Base-by-base conservation (phyloP, 2,113 vertebrate species). In the Leucopsar rothschildi region DNA sequence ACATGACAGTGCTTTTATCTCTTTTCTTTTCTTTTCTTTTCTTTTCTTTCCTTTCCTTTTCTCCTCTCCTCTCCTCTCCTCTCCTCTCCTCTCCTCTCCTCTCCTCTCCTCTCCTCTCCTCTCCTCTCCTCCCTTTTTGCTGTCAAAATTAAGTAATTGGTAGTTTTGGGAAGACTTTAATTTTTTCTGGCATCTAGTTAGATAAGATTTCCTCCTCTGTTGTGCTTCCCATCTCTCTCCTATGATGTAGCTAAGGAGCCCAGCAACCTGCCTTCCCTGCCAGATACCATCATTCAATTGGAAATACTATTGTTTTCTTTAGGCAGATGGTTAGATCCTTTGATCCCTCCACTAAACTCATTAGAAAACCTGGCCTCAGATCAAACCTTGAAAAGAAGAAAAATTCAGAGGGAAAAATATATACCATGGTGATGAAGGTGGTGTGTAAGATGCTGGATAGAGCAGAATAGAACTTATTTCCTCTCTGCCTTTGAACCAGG, bases 271-370 rank as follows among this genome's bases (percentile, higher is more conserved):
- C 63, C 40, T 83, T 86, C 40, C 52, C 66, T 83, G 81, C 90
- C 95, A 97, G 96, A 95, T 96, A 96, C 83, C 88, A 93, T 92
- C 95, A 94, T 70, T 85, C 93, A 77, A 39, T 84, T 83, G 76
- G 87, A 96, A 96, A 94, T 95, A 91, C 64, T 80, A 94, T 95
- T 94, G 96, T 96, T 97, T 95, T 96, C 90, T 92, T 96, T 95
- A 93, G 86, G 90, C 97, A 96, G 96, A 97, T 96, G 95, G 94
- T 88, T 82, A 82, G 86, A 95, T 75, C 82, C 82, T 96, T 96
- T 96, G 92, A 96, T 97, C 88, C 72, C 82, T 92, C 94, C 79
- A 69, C 94, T 96, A 94, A 95, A 97, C 95, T 97, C 93, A 96
- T 97, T 94, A 96, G 78, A 96, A 96, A 96, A 95, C 49, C 89